These are phyloP conservation scores for Spheniscus mendiculus DNA, from an alignment of 2,113 vertebrate genomes.

Conservation along the genomic window DNA sequence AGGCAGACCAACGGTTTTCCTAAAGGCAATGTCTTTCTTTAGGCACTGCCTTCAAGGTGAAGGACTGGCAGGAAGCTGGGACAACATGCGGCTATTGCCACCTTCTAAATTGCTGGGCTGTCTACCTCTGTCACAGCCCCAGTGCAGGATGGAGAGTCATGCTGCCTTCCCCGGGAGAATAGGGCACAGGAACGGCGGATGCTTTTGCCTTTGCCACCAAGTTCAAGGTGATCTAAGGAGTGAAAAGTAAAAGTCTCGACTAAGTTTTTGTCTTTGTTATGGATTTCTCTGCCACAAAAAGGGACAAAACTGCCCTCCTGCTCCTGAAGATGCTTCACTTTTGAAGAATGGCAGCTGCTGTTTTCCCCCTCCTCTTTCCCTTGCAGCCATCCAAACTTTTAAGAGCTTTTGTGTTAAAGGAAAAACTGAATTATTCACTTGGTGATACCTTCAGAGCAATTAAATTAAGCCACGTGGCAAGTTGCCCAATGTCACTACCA, in stretches of 20 bases:
- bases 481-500: slow-evolving; percentile 4
- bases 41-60: neutral
- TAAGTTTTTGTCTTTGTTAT: neutral
- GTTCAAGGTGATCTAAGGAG: neutral
- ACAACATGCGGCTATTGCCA: neutral
- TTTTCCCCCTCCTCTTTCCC: neutral
- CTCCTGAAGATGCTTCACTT: neutral
- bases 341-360: neutral
- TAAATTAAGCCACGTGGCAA: slow-evolving; percentile 14
- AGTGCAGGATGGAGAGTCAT: no score
- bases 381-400: slow-evolving; percentile 7
- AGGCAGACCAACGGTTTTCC: neutral
- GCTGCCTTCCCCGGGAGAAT: neutral
- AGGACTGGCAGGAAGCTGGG: neutral
- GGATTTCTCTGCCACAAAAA: neutral
- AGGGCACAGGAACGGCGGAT: neutral
- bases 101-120: neutral
- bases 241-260: neutral
- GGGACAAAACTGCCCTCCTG: neutral
- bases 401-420: neutral
- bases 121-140: neutral
- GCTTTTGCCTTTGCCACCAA: neutral
- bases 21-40: neutral
- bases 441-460: slow-evolving; percentile 1
- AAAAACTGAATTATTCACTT: slow-evolving; percentile 33